Evolutionary conservation across 2,888 invertebrate species (phyloP), one percentile per base, ranked within the genome.

Genomic region (Sarcophaga caerulescens): DNA sequence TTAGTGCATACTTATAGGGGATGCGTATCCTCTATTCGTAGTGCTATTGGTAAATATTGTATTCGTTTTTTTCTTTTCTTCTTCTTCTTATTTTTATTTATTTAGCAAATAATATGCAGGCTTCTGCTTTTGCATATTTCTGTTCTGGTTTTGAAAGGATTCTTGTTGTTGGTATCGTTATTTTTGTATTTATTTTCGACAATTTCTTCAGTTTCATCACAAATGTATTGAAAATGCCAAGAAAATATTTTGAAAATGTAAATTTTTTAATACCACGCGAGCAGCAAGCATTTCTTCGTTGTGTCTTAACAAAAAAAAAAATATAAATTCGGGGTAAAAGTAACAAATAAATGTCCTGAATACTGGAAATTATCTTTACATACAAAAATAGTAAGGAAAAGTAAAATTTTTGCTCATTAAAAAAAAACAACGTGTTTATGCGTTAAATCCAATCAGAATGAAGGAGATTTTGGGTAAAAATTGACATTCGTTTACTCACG

Each of bases 1-100:
- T 90, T 90, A 90, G 89, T 89, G 89, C 78, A 59, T 76, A 47
- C 62, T 83, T 86, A 59, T 70, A 66, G 6, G 44, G 60, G 47
- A 78, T 60, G 44, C 47, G 65, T 77, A 75, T 74, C 47, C 45
- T 74, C 23, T 69, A 77, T 35, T 14, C 52, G 3, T 0, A 4
- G 8, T 52, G 17, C 77, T 81, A 84, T 74, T 75, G 47, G 69
- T 81, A 74, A 70, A 44, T 17, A 62, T 77, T 60, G 19, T n/a
- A 68, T 69, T 21, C n/a, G 44, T 52, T 52, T 23, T 35, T 14
- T 21, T 52, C 6, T n/a, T 12, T 1, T 60, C 0, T 21, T 35
- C 12, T 66, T 71, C 45, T 60, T 12, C 11, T 57, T 66, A 3
- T 52, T 57, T 57, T 66, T 19, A 11, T 63, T 10, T 66, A 47